Percentiles rank a stretch among this genome's conserved stretches.
Evolutionary conservation across 2,113 vertebrate species (phyloP).

Genomic region (Ceyx cyanopectus): DNA sequence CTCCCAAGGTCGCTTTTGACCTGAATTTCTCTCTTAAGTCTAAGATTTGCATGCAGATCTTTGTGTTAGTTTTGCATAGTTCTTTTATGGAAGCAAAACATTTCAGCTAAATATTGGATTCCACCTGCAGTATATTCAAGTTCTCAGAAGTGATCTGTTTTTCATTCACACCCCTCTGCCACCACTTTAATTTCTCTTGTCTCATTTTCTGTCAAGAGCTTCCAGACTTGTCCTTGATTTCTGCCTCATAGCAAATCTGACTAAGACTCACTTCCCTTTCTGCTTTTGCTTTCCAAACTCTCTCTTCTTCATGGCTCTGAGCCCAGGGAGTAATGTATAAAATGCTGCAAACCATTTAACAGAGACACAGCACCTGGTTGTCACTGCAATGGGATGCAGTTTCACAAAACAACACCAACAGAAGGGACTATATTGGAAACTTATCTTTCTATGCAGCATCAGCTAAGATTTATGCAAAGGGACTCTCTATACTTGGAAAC

Average conservation of each 20-base stretch:
- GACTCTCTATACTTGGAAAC: background rate
- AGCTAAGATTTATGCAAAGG: background rate
- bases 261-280: background rate
- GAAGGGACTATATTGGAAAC: background rate
- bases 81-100: background rate
- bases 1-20: background rate
- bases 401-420: background rate
- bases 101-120: background rate
- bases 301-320: background rate
- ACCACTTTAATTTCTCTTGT: background rate
- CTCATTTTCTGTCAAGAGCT: conserved; percentile 3
- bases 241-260: background rate
- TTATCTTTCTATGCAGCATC: background rate
- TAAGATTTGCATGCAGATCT: background rate
- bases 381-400: background rate
- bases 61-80: background rate
- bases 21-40: background rate
- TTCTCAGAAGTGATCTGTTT: background rate
- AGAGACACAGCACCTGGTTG: background rate
- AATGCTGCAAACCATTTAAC: background rate
- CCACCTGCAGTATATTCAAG: background rate
- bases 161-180: background rate
- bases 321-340: background rate
- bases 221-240: background rate
- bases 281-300: background rate